Evolutionary conservation across 2,797 vertebrate species (phyloP), one percentile per base, ranked within the genome.

Genomic region (Prunella strophiata): DNA sequence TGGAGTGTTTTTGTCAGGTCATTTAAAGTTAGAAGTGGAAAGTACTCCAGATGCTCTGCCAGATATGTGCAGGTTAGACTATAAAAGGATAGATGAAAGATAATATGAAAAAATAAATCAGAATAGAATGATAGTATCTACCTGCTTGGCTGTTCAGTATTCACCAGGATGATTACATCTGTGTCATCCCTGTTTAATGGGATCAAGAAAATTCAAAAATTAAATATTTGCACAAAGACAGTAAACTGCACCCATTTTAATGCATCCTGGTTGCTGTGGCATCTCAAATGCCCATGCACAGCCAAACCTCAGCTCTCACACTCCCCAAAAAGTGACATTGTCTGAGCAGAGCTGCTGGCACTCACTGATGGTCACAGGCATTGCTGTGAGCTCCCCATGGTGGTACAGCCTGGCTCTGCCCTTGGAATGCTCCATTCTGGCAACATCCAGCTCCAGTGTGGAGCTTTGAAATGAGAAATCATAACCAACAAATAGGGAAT

Each of bases 21-120:
- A 54, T 83, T 93, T 88, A 71, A 91, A 90, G 75, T 73, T 78
- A 85, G 45, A 71, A 85, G 48, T 77, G 81, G 77, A 74, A 92
- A 91, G 62, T 77, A 71, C 57, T 89, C 63, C 84, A 89, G 57
- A 65, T 71, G 34, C 30, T 50, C 54, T 23, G 47, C 29, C 61
- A 80, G 77, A 54, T 71, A 91, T 2, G 22, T 57, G 42, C 27
- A 93, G 40, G 21, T 67, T 34, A 47, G 40, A 58, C 6, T 29
- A 71, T 1, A 83, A 66, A 92, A 92, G 34, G 77, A 67, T 9
- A 52, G 52, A 67, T 45, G 36, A 55, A 88, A 43, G 26, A 88
- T 19, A 68, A 65, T 23, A 61, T n/a, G 30, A 79, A 83, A 91
- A 85, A 68, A 29, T 26, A 50, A 82, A 77, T 45, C 29, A 54